phyloP scores from a whole-genome alignment of 2,888 invertebrate species.

The Leptopterna dolabrata region DNA sequence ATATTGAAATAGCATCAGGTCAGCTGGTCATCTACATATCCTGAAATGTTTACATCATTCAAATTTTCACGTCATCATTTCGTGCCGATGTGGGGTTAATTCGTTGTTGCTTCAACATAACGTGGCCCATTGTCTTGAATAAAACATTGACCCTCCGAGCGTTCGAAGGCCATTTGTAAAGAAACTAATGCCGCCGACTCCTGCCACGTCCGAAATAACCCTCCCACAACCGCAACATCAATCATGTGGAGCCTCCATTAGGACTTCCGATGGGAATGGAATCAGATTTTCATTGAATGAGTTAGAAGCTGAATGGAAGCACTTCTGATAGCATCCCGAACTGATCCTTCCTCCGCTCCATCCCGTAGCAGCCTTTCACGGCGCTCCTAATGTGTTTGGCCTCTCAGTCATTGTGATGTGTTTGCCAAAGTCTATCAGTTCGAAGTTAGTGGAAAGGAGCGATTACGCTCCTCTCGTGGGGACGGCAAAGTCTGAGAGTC shows the following conservation, averaged over 20 bases:
- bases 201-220: not conserved
- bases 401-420: constrained; percentile 49
- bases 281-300: constrained; percentile 52
- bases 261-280: constrained; percentile 47
- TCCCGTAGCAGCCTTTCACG: not conserved
- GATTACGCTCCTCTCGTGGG: not conserved
- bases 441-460: constrained; percentile 38
- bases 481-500: not conserved
- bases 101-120: too few species aligned
- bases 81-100: too few species aligned
- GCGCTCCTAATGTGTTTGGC: constrained; percentile 45
- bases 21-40: too few species aligned
- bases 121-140: not conserved
- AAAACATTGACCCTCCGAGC: not conserved
- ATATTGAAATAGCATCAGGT: too few species aligned
- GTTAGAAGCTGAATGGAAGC: constrained; percentile 43
- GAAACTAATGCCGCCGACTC: not conserved
- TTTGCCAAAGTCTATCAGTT: constrained; percentile 44
- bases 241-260: constrained; percentile 44
- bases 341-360: not conserved
- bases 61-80: too few species aligned
- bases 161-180: not conserved
- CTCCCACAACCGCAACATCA: constrained; percentile 43
- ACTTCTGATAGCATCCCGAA: constrained; percentile 25
- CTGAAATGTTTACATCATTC: too few species aligned